phyloP scores from a whole-genome alignment of 2,888 invertebrate genomes.

The Limenitis camilla region DNA sequence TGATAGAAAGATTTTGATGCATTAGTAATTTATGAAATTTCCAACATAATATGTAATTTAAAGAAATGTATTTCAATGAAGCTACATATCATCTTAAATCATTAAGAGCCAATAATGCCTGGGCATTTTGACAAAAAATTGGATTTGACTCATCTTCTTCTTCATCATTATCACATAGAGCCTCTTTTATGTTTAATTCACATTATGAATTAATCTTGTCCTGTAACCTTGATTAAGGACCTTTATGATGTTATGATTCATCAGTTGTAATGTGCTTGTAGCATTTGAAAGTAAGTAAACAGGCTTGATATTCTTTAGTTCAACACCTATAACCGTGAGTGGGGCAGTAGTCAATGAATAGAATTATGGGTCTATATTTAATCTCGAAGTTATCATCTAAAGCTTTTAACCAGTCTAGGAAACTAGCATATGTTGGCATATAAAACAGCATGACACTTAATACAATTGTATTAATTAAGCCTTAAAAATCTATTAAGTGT shows the following conservation, averaged over 20 bases:
- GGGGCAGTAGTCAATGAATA: slow-evolving; percentile 32
- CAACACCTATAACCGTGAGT: slow-evolving; percentile 27
- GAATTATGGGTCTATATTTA: slow-evolving; percentile 26
- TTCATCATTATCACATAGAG: slow-evolving; percentile 20
- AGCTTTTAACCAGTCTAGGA: slow-evolving; percentile 22
- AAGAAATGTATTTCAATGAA: too few relatives aligned
- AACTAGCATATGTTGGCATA: too few relatives aligned
- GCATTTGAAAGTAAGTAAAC: slow-evolving; percentile 27
- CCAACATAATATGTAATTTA: slow-evolving; percentile 19
- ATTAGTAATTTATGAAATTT: slow-evolving; percentile 4
- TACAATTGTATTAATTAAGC: too few relatives aligned
- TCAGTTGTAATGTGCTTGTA: slow-evolving; percentile 23
- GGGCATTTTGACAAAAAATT: slow-evolving; percentile 23
- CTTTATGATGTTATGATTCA: slow-evolving; percentile 25
- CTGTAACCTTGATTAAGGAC: slow-evolving; percentile 19
- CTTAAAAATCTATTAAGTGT: too few relatives aligned
- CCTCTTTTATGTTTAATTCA: slow-evolving; percentile 21
- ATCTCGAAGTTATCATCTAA: slow-evolving; percentile 24
- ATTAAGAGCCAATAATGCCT: slow-evolving; percentile 18
- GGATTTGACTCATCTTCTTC: slow-evolving; percentile 23
- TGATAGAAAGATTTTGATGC: neutral
- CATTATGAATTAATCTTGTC: slow-evolving; percentile 18
- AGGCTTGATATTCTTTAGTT: slow-evolving; percentile 25
- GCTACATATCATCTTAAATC: slow-evolving; percentile 21
- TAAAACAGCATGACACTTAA: too few relatives aligned